A percentile compares a stretch with the other conserved stretches of the same genome.
phyloP scores from a whole-genome alignment of 2,113 vertebrate species.

The Agapornis roseicollis region DNA sequence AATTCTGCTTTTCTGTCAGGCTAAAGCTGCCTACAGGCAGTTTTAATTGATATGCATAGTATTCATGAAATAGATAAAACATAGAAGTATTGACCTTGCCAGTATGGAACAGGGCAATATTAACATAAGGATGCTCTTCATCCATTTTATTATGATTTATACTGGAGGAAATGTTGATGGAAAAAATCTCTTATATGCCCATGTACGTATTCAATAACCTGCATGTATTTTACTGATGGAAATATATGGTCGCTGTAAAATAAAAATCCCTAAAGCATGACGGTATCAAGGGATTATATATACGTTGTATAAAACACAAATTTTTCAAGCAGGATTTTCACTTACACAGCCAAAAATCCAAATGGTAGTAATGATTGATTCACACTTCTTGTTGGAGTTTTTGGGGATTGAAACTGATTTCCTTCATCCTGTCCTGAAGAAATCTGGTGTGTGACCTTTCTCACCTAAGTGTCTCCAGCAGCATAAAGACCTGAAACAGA shows the following conservation, averaged over 20 bases:
- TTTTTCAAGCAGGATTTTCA: not conserved
- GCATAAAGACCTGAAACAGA: not conserved
- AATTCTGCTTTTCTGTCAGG: slow-evolving; percentile 7
- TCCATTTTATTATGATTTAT: not conserved
- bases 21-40: not conserved
- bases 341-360: not conserved
- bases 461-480: not conserved
- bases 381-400: not conserved
- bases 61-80: not conserved
- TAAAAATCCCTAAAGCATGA: not conserved
- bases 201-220: not conserved
- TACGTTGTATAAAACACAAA: not conserved
- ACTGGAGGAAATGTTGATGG: not conserved
- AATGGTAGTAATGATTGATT: not conserved
- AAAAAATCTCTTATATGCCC: not conserved
- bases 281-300: not conserved
- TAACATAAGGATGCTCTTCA: not conserved
- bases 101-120: not conserved
- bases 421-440: not conserved
- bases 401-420: not conserved
- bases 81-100: not conserved
- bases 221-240: not conserved
- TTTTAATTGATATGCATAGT: not conserved
- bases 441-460: not conserved
- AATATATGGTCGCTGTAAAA: not conserved